Evolutionary conservation across 2,113 vertebrate genomes (phyloP), one percentile per base, ranked within the genome.

Genomic region (Oryzias curvinotus): DNA sequence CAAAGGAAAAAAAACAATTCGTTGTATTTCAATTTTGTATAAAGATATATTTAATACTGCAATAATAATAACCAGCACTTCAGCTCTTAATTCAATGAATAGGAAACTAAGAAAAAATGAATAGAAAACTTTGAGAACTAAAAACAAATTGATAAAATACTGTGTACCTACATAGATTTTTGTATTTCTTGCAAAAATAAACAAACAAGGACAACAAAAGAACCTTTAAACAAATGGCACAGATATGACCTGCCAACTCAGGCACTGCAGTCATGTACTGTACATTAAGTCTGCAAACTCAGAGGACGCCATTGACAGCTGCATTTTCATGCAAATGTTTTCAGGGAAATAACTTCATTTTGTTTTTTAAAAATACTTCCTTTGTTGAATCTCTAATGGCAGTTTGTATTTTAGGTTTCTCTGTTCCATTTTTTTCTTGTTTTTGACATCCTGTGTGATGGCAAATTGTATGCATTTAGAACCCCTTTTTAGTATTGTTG

Each of bases 161-260:
- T 36, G 8, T 36, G 8, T 12, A 12, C 10, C 8, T 13, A 36
- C 1, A 36, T 36, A 36, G 1, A 12, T 36, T 36, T 36, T 36
- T 36, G 10, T 36, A 36, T 36, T 10, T 13, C 8, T 36, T 36
- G 36, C 8, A 12, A 2, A 36, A 36, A 36, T 3, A 46, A 28
- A 47, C 25, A 12, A 13, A 46, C 21, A 17, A 42, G 14, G 21
- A 26, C 23, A 19, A 7, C 2, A 12, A 30, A 53, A 16, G 2
- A 23, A 1, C 21, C 21, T 2, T 23, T 17, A n/a, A 46, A 16
- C 44, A 25, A 30, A n/a, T n/a, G 5, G 23, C n/a, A 3, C 14
- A 8, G 46, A 59, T 72, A 41, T 46, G 50, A 12, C 61, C 36
- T 68, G 17, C 41, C 46, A 57, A 42, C 8, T 67, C 13, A n/a